A percentile compares a stretch with the other conserved stretches of the same genome.
Conservation (phyloP, 2,888 invertebrate genomes). For the Tinea pellionella region DNA sequence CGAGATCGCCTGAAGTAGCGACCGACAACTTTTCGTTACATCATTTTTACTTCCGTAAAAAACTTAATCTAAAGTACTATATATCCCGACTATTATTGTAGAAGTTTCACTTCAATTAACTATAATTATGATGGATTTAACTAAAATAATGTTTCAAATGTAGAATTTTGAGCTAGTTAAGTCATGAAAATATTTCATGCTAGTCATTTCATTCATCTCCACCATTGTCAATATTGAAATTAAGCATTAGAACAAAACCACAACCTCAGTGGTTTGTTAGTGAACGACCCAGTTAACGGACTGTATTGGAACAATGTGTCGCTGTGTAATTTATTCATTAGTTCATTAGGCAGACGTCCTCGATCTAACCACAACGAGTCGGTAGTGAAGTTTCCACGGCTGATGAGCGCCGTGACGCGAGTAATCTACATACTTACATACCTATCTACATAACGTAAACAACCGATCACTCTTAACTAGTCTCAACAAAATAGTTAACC, state of each 20-base stretch:
- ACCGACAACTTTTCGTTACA: too few relatives aligned
- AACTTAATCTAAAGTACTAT: too few relatives aligned
- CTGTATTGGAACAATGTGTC: constrained; percentile 63
- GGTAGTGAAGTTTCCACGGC: background rate
- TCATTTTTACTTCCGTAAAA: too few relatives aligned
- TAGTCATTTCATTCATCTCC: background rate
- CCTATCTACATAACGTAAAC: background rate
- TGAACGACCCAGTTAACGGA: constrained; percentile 48
- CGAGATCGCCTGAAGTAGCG: too few relatives aligned
- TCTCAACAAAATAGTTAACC: background rate
- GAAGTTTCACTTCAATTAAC: too few relatives aligned
- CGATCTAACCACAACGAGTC: background rate
- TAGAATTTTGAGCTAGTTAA: too few relatives aligned
- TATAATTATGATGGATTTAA: background rate
- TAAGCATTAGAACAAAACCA: constrained; percentile 7
- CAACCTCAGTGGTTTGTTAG: background rate
- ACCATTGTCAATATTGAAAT: constrained; percentile 13
- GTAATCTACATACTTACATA: background rate
- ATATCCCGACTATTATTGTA: too few relatives aligned
- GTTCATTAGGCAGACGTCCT: constrained; percentile 10
- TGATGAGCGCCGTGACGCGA: background rate
- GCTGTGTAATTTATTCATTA: constrained; percentile 70
- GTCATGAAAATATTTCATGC: background rate
- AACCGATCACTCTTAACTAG: background rate
- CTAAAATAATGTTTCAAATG: background rate